phyloP scores from a whole-genome alignment of 1,140 invertebrate genomes.

The Eueides isabella region DNA sequence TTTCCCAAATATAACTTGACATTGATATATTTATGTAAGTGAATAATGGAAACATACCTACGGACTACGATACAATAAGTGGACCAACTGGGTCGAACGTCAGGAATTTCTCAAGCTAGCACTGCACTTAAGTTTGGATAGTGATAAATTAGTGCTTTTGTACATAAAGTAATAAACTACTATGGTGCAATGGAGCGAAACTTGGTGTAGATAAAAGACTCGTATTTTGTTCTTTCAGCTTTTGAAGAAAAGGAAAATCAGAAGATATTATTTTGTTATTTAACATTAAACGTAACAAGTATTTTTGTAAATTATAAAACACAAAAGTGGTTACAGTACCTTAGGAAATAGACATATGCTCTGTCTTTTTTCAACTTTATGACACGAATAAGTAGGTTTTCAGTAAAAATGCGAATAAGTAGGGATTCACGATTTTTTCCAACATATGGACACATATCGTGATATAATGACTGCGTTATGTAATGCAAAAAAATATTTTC shows the following conservation, averaged over 20 bases:
- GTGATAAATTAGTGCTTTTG: slow-evolving; percentile 28
- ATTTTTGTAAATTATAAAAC: no score
- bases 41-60: slow-evolving; percentile 9
- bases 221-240: background rate
- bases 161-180: slow-evolving; percentile 18
- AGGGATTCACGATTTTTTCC: no score
- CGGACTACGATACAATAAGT: slow-evolving; percentile 24
- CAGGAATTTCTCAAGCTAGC: slow-evolving; percentile 19
- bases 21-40: background rate
- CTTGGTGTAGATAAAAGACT: background rate
- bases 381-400: no score
- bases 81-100: slow-evolving; percentile 22
- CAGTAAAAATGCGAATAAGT: no score
- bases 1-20: background rate
- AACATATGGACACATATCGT: no score
- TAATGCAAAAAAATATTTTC: no score
- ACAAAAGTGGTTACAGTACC: no score
- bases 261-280: background rate
- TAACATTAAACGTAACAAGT: no score
- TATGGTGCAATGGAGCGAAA: background rate
- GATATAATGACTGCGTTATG: no score
- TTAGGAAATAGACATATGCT: no score
- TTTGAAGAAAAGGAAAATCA: background rate
- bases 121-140: slow-evolving; percentile 24
- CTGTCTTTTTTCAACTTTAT: no score